Evolutionary conservation across 2,113 vertebrate genomes (phyloP).

Genomic region (Oryzias celebensis): DNA sequence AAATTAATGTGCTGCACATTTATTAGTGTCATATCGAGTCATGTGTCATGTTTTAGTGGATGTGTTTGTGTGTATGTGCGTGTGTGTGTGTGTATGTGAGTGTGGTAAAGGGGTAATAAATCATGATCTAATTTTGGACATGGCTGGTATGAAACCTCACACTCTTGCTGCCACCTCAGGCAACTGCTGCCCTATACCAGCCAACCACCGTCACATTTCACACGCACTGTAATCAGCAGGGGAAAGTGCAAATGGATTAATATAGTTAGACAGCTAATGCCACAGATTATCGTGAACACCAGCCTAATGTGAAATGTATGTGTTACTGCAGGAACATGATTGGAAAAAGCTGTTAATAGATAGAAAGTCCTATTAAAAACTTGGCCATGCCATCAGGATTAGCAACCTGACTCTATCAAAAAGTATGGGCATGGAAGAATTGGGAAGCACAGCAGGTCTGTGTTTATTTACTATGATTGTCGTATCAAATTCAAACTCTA

Average conservation of each 20-base stretch:
- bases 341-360: slow-evolving; percentile 56
- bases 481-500: slow-evolving; percentile 14
- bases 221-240: slow-evolving; percentile 71
- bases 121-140: slow-evolving; percentile 68
- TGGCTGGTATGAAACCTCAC: slow-evolving; percentile 64
- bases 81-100: neutral
- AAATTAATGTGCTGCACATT: slow-evolving; percentile 10
- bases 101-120: slow-evolving; percentile 65
- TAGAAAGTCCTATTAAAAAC: slow-evolving; percentile 57
- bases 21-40: slow-evolving; percentile 16
- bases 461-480: slow-evolving; percentile 2
- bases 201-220: slow-evolving; percentile 65
- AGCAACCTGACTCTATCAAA: slow-evolving; percentile 24
- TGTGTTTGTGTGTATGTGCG: slow-evolving; percentile 5
- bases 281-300: slow-evolving; percentile 58
- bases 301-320: slow-evolving; percentile 62
- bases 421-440: slow-evolving; percentile 21
- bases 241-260: slow-evolving; percentile 76
- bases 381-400: slow-evolving; percentile 34
- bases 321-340: slow-evolving; percentile 53
- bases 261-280: slow-evolving; percentile 66
- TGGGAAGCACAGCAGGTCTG: slow-evolving; percentile 10
- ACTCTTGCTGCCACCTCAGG: slow-evolving; percentile 63
- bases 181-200: slow-evolving; percentile 74
- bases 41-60: slow-evolving; percentile 11